Conservation (phyloP, 2,113 vertebrate genomes). For the Ancistrus triradiatus region DNA sequence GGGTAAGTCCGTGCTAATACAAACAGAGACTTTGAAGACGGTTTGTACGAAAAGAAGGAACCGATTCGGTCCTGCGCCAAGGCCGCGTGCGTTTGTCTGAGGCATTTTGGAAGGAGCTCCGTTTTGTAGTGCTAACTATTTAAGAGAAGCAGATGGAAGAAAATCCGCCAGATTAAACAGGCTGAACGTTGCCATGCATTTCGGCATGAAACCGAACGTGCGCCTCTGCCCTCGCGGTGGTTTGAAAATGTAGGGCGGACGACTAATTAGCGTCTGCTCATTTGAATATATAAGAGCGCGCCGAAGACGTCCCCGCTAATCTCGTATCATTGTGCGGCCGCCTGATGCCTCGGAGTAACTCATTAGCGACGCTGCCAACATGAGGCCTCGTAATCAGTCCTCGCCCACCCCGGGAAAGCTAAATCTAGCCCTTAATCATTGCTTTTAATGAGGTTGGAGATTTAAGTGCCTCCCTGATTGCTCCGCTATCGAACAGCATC, state of each 20-base stretch:
- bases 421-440: constrained; percentile 35
- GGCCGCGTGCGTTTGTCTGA: too few species aligned
- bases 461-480: constrained; percentile 26
- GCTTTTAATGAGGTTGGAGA: constrained; percentile 31
- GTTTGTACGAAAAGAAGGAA: too few species aligned
- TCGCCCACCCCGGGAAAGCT: constrained; percentile 21
- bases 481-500: constrained; percentile 1
- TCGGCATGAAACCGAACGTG: too few species aligned
- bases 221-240: too few species aligned
- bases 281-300: not conserved
- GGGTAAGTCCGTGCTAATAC: too few species aligned
- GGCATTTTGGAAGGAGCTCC: too few species aligned
- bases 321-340: constrained; percentile 3
- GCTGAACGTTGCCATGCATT: too few species aligned
- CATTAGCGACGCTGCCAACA: constrained; percentile 30
- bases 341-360: not conserved
- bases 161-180: too few species aligned
- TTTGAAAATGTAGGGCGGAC: not conserved
- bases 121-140: too few species aligned
- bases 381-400: constrained; percentile 36
- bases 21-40: too few species aligned
- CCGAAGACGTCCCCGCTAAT: constrained; percentile 32
- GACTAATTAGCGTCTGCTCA: constrained; percentile 28
- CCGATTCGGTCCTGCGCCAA: too few species aligned
- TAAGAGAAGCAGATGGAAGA: too few species aligned